Evolutionary conservation across 1,140 invertebrate species (phyloP).

Genomic region (Achatina immaculata): DNA sequence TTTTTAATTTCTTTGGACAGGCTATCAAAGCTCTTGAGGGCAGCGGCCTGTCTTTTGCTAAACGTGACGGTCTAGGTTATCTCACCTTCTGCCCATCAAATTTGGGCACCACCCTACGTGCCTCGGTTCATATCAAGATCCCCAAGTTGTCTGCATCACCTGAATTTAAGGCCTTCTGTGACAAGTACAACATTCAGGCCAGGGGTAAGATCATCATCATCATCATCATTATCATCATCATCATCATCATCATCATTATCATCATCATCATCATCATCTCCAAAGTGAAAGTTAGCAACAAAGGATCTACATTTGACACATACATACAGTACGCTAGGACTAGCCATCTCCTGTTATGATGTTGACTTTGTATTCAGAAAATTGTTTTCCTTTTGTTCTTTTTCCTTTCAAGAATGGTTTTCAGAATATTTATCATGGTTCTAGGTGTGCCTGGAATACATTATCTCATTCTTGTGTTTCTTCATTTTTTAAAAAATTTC

Average conservation of each 20-base stretch:
- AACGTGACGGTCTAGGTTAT: constrained; percentile 88
- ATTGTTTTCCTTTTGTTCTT: too few species aligned
- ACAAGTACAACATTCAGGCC: constrained; percentile 92
- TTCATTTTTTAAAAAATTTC: too few species aligned
- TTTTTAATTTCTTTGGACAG: constrained; percentile 42
- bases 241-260: too few species aligned
- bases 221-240: background rate
- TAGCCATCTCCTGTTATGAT: too few species aligned
- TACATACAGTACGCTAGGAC: too few species aligned
- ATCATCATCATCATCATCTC: background rate
- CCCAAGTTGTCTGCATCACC: constrained; percentile 87
- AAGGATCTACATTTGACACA: too few species aligned
- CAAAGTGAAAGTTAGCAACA: too few species aligned
- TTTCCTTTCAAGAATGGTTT: too few species aligned
- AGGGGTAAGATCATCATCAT: constrained; percentile 59
- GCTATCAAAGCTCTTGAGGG: constrained; percentile 62
- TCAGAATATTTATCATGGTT: too few species aligned
- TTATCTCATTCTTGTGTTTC: too few species aligned
- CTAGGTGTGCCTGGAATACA: too few species aligned
- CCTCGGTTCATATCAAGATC: constrained; percentile 97
- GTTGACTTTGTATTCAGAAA: too few species aligned
- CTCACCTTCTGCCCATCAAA: constrained; percentile 99
- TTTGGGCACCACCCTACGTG: constrained; percentile 96
- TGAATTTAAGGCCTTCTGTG: constrained; percentile 92
- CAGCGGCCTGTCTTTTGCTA: constrained; percentile 73